phyloP scores from a whole-genome alignment of 2,113 vertebrate genomes.

The Arothron firmamentum region DNA sequence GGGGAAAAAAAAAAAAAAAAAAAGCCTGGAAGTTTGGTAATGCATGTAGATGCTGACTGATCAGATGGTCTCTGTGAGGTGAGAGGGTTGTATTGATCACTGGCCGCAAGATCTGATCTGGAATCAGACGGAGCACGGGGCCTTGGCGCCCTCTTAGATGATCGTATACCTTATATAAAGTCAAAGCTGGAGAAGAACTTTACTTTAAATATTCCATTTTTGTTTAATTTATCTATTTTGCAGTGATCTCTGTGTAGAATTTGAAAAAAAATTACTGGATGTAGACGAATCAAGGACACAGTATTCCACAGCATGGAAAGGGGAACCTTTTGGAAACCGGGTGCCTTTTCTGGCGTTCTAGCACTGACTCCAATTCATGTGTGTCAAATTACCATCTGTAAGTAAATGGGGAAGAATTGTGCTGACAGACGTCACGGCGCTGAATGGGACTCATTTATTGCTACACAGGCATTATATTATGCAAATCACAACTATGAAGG shows the following conservation, averaged over 20 bases:
- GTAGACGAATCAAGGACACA: too few species aligned
- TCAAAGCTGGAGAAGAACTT: too few species aligned
- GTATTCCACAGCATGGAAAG: slow-evolving; percentile 8
- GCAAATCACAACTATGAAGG: slow-evolving; percentile 59
- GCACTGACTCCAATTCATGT: slow-evolving; percentile 55
- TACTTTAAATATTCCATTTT: too few species aligned
- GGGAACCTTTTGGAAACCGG: slow-evolving; percentile 15
- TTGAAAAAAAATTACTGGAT: too few species aligned
- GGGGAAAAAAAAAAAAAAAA: neutral
- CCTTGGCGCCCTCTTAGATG: too few species aligned
- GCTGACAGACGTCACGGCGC: slow-evolving; percentile 44
- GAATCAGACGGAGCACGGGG: too few species aligned
- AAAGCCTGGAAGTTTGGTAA: slow-evolving; percentile 3
- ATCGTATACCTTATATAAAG: too few species aligned
- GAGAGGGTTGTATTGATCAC: too few species aligned
- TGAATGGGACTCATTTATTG: slow-evolving; percentile 58
- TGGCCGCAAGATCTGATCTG: too few species aligned
- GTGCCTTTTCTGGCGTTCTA: slow-evolving; percentile 41
- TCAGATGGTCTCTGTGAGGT: too few species aligned
- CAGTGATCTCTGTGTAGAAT: too few species aligned
- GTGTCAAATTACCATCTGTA: slow-evolving; percentile 68
- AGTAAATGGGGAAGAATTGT: slow-evolving; percentile 54
- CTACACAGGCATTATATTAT: slow-evolving; percentile 53
- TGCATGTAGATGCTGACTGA: neutral
- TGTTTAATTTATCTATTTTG: too few species aligned